These are phyloP conservation scores for Chymomyza fuscimana DNA, from an alignment of 2,888 invertebrate species.

Conservation along the genomic window DNA sequence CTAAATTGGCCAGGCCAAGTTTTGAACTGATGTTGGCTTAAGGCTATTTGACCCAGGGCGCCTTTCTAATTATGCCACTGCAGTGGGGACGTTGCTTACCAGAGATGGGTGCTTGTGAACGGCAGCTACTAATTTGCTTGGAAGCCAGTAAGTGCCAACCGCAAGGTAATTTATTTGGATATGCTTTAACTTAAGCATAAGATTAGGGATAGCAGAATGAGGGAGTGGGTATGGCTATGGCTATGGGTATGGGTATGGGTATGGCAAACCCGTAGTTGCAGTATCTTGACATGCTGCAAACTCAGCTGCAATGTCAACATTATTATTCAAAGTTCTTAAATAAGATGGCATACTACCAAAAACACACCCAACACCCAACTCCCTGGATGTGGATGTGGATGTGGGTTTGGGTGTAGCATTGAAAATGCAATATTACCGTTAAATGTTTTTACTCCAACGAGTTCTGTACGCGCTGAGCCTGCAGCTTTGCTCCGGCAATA, in stretches of 20 bases:
- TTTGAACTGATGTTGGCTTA: constrained; percentile 28
- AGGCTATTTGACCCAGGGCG: constrained; percentile 54
- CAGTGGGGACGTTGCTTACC: neutral
- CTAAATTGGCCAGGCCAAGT: neutral
- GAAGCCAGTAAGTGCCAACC: constrained; percentile 8
- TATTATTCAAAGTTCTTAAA: constrained; percentile 1
- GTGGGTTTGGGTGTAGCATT: neutral
- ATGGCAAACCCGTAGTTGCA: no score
- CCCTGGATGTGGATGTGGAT: neutral
- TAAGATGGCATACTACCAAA: constrained; percentile 22
- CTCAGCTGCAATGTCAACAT: neutral
- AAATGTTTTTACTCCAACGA: constrained; percentile 34
- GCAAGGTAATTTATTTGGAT: constrained; percentile 52
- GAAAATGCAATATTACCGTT: constrained; percentile 35
- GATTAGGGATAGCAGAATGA: neutral
- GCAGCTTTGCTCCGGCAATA: constrained; percentile 31
- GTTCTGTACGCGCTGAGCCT: neutral
- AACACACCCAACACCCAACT: neutral
- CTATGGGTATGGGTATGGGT: neutral
- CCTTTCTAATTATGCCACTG: constrained; percentile 38
- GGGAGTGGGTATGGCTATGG: neutral
- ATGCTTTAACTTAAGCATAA: neutral
- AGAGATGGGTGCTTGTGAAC: neutral
- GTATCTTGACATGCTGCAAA: neutral
- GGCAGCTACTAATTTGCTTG: neutral